phyloP scores from a whole-genome alignment of 2,888 invertebrate genomes.

The Lochmaea crataegi region DNA sequence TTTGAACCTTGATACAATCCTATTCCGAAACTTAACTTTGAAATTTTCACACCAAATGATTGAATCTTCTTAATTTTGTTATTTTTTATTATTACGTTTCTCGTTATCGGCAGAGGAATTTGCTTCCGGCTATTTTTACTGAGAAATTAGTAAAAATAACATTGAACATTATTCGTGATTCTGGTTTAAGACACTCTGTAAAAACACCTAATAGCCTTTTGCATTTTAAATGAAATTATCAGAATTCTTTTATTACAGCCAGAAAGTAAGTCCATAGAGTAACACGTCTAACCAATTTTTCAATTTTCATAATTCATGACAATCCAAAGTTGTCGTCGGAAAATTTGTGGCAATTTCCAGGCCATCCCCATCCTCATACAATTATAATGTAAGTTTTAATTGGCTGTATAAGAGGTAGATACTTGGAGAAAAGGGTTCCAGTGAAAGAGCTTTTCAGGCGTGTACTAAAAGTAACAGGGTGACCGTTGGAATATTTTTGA shows the following conservation, averaged over 20 bases:
- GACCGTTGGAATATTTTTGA: not conserved
- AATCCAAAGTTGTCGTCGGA: slow-evolving; percentile 10
- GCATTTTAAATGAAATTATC: slow-evolving; percentile 4
- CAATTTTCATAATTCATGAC: slow-evolving; percentile 25
- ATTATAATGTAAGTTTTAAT: slow-evolving; percentile 25
- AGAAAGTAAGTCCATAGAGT: not conserved
- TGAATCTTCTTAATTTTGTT: too few relatives aligned
- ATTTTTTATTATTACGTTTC: too few relatives aligned
- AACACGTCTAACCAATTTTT: slow-evolving; percentile 17
- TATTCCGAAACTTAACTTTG: too few relatives aligned
- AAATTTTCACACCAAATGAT: too few relatives aligned
- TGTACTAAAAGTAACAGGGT: not conserved
- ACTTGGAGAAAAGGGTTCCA: slow-evolving; percentile 7
- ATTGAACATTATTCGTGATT: not conserved
- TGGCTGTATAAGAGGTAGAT: slow-evolving; percentile 12
- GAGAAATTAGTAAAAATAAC: not conserved
- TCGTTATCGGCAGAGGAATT: too few relatives aligned
- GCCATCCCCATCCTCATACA: slow-evolving; percentile 12
- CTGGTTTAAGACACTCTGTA: not conserved
- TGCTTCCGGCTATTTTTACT: too few relatives aligned
- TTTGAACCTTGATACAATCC: too few relatives aligned
- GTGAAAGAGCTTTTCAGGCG: slow-evolving; percentile 7
- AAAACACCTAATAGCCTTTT: not conserved
- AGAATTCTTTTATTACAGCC: not conserved
- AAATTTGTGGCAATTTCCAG: slow-evolving; percentile 25